phyloP scores from a whole-genome alignment of 2,888 invertebrate species.

The Tetragnatha montana region DNA sequence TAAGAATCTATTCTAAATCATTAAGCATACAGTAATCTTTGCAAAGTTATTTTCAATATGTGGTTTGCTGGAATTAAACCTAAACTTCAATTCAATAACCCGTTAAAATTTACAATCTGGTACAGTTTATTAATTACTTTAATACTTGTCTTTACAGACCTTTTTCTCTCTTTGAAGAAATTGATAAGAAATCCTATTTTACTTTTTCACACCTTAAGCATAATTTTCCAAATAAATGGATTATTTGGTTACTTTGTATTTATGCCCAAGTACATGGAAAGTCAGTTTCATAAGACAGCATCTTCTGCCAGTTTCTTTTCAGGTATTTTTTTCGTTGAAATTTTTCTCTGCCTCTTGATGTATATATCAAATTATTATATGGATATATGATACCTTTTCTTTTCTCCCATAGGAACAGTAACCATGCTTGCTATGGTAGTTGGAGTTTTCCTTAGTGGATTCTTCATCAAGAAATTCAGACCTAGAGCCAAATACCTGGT shows the following conservation, averaged over 20 bases:
- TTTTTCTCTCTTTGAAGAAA: slow-evolving; percentile 52
- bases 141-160: slow-evolving; percentile 40
- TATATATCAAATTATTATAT: background rate
- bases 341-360: background rate
- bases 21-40: too few relatives aligned
- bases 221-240: slow-evolving; percentile 67
- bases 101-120: too few relatives aligned
- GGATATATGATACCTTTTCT: background rate
- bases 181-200: slow-evolving; percentile 69
- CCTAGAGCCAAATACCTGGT: slow-evolving; percentile 74
- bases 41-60: too few relatives aligned
- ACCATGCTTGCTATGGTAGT: slow-evolving; percentile 56
- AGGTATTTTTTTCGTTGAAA: slow-evolving; percentile 77
- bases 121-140: background rate
- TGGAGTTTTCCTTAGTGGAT: slow-evolving; percentile 79
- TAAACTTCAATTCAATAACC: background rate
- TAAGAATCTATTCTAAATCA: too few relatives aligned
- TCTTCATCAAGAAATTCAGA: slow-evolving; percentile 74
- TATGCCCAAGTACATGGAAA: slow-evolving; percentile 85
- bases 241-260: slow-evolving; percentile 76
- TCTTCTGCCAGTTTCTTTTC: slow-evolving; percentile 82
- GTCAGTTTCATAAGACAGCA: slow-evolving; percentile 83
- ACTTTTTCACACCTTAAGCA: slow-evolving; percentile 59
- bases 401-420: slow-evolving; percentile 40
- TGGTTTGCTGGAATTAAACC: too few relatives aligned